Base-by-base conservation (phyloP, 2,888 invertebrate species). In the Melanotus villosus region DNA sequence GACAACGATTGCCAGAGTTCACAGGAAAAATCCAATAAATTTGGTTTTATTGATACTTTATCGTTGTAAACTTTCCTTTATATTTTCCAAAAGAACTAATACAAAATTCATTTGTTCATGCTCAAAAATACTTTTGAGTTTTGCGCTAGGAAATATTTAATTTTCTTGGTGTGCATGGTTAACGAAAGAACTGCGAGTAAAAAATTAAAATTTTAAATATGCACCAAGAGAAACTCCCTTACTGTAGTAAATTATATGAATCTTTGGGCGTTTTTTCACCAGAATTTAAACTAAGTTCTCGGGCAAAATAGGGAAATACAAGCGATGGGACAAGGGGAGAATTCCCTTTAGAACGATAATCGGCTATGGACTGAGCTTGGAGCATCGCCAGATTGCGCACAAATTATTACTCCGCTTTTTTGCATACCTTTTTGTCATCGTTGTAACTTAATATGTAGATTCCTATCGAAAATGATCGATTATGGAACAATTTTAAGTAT, bases 291-390 rank as follows among this genome's bases (percentile, higher is more conserved):
- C 47, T 21, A 47, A 23, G 47, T 47, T 21, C 19, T 45, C 47
- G n/a, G 47, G 47, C 47, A 23, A 26, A 47, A 47, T 47, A 47
- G 23, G 26, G 14, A 47, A 47, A 47, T 26, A 21, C 47, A 47
- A 23, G 47, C 47, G 19, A 47, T 47, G 14, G 47, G 47, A 47
- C 47, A 47, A 26, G 47, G 26, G 47, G 19, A 19, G 47, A 26
- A 47, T 47, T 47, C 47, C 47, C 47, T 23, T 47, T 47, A 14
- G 47, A 47, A 21, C 47, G 47, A 47, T 47, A 47, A 47, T 47
- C 47, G 23, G 47, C 23, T 47, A 21, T 47, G 47, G 47, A 47
- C 47, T 21, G 47, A 47, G 47, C 47, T 47, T 21, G 47, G 47
- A 47, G 47, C 47, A 23, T 47, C 47, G 21, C 47, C 47, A 47